These are phyloP conservation scores for Xerus inauris DNA, from an alignment of 2,113 vertebrate species.

Conservation along the genomic window DNA sequence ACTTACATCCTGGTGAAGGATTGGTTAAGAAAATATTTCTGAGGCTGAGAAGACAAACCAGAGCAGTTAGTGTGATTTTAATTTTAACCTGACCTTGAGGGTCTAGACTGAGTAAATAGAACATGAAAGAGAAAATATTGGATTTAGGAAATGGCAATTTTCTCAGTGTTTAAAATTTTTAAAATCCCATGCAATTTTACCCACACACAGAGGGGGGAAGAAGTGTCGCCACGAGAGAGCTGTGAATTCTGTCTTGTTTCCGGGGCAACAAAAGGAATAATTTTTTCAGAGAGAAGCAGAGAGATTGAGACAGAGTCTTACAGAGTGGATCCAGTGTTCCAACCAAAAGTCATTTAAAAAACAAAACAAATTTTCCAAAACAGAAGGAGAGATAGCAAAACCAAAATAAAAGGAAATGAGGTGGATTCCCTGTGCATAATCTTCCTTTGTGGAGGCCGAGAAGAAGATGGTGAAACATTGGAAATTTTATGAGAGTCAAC, in stretches of 20 bases:
- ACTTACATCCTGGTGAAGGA: neutral
- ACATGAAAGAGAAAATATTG: slow-evolving; percentile 54
- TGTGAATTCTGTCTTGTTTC: slow-evolving; percentile 53
- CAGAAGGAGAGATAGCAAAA: neutral
- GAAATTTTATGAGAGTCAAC: neutral
- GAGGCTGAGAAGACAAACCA: neutral
- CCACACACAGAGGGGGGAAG: neutral
- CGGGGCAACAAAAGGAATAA: slow-evolving; percentile 42
- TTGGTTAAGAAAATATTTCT: slow-evolving; percentile 12
- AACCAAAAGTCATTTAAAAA: neutral
- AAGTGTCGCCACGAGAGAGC: neutral
- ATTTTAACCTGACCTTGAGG: slow-evolving; percentile 46
- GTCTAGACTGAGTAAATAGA: slow-evolving; percentile 25
- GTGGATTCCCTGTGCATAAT: neutral
- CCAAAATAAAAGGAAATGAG: neutral
- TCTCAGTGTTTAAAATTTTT: slow-evolving; percentile 16
- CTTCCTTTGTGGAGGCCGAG: neutral
- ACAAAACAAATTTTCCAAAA: neutral
- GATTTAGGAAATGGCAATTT: slow-evolving; percentile 46
- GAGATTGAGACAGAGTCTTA: neutral
- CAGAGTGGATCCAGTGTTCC: neutral
- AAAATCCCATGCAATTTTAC: slow-evolving; percentile 1
- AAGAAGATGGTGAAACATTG: neutral
- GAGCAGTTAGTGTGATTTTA: slow-evolving; percentile 42
- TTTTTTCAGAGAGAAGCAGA: slow-evolving; percentile 34